Evolutionary conservation across 2,888 invertebrate species (phyloP), one percentile per base, ranked within the genome.

Genomic region (Drosophila austrosaltans): DNA sequence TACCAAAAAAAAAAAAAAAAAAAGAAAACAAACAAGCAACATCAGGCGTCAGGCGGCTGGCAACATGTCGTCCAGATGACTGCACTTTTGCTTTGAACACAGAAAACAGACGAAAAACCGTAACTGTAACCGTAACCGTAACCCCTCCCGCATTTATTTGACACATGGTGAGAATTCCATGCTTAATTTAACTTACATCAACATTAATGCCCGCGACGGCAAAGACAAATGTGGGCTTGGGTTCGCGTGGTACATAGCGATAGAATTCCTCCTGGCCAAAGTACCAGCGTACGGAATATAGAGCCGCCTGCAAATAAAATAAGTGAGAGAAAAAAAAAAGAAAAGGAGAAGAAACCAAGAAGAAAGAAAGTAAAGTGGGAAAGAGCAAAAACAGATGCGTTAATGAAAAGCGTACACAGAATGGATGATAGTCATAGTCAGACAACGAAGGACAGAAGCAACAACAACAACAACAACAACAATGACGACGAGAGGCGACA

Each of bases 241-340:
- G 90, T 86, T 94, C 94, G 77, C 94, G 94, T 40, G 95, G 94
- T 67, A 94, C 93, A 89, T 92, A 95, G 77, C 94, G 93, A 91
- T 94, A 95, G 91, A 95, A 95, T 90, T 95, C 95, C 77, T 93
- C 93, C 36, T 92, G 87, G 73, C 94, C 94, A 80, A 94, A 93
- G 91, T 94, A 95, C 95, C 95, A 95, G 90, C 94, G 94, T 76
- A 95, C 94, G 25, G 94, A 93, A 89, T 95, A 95, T 54, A 95
- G 92, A 42, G 91, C 91, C 59, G 92, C 92, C 92, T 92, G 76
- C n/a, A 77, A 80, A 63, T 28, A 68, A 68, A 36, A 4, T 10
- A 32, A 32, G 32, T 6, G 32, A 4, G 6, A 32, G 6, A 32
- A 32, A 32, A 5, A 32, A 5, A 32, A 32, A 28, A 32, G 1